Evolutionary conservation across 2,113 vertebrate species (phyloP).

Genomic region (Holacanthus passer): DNA sequence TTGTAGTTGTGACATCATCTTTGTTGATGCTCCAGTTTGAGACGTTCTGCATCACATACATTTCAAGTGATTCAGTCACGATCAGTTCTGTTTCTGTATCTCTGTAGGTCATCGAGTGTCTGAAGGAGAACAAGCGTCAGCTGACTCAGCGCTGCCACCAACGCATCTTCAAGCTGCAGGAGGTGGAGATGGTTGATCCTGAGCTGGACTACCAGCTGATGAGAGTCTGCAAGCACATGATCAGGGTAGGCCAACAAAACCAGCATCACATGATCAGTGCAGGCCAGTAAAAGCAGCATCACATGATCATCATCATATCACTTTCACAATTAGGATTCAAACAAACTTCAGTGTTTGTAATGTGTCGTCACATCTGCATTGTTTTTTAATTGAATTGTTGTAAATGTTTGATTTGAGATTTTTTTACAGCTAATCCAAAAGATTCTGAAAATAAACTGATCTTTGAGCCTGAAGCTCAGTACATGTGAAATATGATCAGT

Average conservation of each 20-base stretch:
- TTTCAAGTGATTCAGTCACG: background rate
- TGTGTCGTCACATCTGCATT: no score
- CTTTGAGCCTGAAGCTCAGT: no score
- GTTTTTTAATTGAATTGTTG: no score
- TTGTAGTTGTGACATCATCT: background rate
- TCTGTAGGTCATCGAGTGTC: conserved; percentile 93
- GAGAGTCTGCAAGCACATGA: conserved; percentile 98
- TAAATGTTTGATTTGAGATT: no score
- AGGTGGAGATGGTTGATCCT: conserved; percentile 96
- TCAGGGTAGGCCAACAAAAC: conserved; percentile 83
- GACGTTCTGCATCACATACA: no score
- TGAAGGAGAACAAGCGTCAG: conserved; percentile 94
- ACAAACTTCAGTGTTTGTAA: no score
- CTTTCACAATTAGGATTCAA: no score
- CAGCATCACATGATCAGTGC: no score
- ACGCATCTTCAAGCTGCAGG: conserved; percentile 95
- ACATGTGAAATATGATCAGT: no score
- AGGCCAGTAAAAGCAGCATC: background rate
- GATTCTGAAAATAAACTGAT: no score
- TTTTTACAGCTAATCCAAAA: no score
- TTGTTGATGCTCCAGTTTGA: no score
- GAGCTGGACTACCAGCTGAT: conserved; percentile 97
- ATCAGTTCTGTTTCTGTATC: background rate
- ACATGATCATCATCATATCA: background rate
- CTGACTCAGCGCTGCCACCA: conserved; percentile 91